Base-by-base conservation (phyloP, 2,888 invertebrate genomes). In the Acleris laterana region DNA sequence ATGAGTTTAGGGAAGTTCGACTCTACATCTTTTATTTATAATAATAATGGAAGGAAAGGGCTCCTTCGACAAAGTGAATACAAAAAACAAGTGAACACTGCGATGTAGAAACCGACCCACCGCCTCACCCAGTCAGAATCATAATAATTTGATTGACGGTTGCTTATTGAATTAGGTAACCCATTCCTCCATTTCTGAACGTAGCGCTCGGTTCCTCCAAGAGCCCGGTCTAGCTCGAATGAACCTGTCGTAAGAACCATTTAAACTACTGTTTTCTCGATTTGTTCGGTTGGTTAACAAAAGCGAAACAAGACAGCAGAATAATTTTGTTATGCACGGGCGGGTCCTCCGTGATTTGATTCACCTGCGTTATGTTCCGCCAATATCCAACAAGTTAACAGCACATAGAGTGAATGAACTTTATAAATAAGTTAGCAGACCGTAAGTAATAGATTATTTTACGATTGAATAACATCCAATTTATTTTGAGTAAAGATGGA, bases 311-410 rank as follows among this genome's bases (percentile, higher is more conserved):
- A 51, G 51, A 32, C 28, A n/a, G 22, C 44, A 42, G 38, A 53
- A 59, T 59, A 53, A 48, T 55, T 61, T 56, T 55, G 65, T 56
- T 51, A 65, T 65, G 65, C 65, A 55, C 55, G 65, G 55, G 60
- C 50, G 55, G n/a, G 16, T 57, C 9, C 38, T 38, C 9, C 44
- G 6, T 4, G 20, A 28, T 60, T 64, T 50, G 19, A 53, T 49
- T 42, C 42, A 16, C 25, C 22, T 64, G 32, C 32, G 32, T 9
- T 25, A 22, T 38, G 13, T 46, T 48, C 7, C 19, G 44, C 19
- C 5, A 56, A 56, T 44, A 52, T 6, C 53, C 32, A n/a, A 25
- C 55, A 60, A 60, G 50, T 49, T 11, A 60, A 28, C 22, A 25
- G 44, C 42, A 64, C 42, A 51, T 44, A 46, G 46, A n/a, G 57